Conservation (phyloP, 2,113 vertebrate genomes). For the Natator depressus region DNA sequence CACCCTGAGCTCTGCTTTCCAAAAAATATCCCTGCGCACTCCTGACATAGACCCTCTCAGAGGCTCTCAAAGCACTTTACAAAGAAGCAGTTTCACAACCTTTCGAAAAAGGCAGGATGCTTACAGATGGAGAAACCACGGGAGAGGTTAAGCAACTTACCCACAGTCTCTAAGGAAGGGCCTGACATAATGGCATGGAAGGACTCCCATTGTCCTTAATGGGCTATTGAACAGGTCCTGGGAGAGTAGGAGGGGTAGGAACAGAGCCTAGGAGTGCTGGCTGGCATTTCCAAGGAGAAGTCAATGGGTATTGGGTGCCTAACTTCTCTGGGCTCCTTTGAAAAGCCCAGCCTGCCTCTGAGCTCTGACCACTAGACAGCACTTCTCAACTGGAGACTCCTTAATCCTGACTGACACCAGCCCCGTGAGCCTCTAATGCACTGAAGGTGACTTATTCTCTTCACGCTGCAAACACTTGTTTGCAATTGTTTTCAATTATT, state of each 20-base stretch:
- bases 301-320: background rate
- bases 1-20: background rate
- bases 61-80: background rate
- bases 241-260: background rate
- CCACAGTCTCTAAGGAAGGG: background rate
- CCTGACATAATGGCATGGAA: background rate
- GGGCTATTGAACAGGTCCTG: too few species aligned
- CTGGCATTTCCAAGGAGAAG: background rate
- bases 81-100: background rate
- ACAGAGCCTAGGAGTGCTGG: background rate
- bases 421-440: fast-evolving
- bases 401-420: too few species aligned
- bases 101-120: background rate
- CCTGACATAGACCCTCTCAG: background rate
- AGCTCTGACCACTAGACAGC: background rate
- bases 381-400: fast-evolving
- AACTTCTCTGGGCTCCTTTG: background rate
- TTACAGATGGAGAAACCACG: background rate
- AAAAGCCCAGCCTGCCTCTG: background rate
- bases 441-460: background rate
- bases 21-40: background rate
- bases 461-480: fast-evolving
- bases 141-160: background rate
- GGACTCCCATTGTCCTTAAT: too few species aligned
- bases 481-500: background rate